Conservation (phyloP, 2,888 invertebrate genomes). For the Hofmannophila pseudospretella region DNA sequence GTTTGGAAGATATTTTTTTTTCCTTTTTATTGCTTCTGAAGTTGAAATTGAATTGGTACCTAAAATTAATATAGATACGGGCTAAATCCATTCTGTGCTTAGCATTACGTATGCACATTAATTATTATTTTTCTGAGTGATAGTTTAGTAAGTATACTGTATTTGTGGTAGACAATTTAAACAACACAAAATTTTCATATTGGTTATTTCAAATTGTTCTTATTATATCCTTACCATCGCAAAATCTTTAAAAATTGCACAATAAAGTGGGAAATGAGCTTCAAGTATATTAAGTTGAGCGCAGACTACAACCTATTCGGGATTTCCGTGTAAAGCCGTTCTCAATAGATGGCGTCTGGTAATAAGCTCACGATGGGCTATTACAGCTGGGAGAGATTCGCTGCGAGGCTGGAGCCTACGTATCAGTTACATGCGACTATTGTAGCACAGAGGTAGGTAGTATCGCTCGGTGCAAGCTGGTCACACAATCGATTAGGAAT, state of each 20-base stretch:
- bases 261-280: conserved; percentile 47
- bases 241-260: too few relatives aligned
- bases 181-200: too few relatives aligned
- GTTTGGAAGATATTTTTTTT: conserved; percentile 10
- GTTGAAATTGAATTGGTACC: too few relatives aligned
- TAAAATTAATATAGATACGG: too few relatives aligned
- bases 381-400: conserved; percentile 66
- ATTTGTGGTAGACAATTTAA: too few relatives aligned
- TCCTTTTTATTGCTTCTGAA: not conserved
- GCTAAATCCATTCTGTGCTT: too few relatives aligned
- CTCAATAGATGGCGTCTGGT: conserved; percentile 73
- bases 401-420: conserved; percentile 38
- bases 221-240: too few relatives aligned
- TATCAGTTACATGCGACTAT: conserved; percentile 56
- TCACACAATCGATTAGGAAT: conserved; percentile 63
- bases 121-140: too few relatives aligned
- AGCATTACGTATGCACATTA: too few relatives aligned
- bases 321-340: conserved; percentile 73
- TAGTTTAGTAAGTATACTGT: too few relatives aligned
- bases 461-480: conserved; percentile 26
- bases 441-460: conserved; percentile 31
- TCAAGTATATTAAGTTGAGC: conserved; percentile 55
- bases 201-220: too few relatives aligned
- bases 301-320: conserved; percentile 66
- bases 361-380: conserved; percentile 75